Conservation (phyloP, 2,797 vertebrate genomes). For the Cyclura pinguis region DNA sequence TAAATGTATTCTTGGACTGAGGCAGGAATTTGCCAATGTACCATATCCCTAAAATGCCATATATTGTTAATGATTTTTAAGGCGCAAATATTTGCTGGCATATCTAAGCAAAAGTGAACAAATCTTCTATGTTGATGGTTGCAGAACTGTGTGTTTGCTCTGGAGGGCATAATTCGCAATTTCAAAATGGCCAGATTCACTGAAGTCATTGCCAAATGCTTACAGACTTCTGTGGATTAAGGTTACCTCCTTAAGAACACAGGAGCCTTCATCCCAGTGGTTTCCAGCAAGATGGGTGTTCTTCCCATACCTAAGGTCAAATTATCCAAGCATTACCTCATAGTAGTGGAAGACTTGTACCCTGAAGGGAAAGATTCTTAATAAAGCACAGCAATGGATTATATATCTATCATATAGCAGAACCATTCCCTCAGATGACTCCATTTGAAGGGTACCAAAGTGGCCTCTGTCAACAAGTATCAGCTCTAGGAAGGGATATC, state of each 20-base stretch:
- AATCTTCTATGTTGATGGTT: constrained; percentile 29
- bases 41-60: constrained; percentile 2
- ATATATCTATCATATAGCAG: not conserved
- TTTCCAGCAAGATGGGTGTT: constrained; percentile 18
- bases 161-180: constrained; percentile 28
- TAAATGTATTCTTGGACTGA: not conserved
- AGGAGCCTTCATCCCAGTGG: constrained; percentile 10
- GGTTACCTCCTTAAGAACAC: constrained; percentile 31
- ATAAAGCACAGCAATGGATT: constrained; percentile 19
- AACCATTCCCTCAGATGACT: not conserved
- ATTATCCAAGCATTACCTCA: constrained; percentile 40
- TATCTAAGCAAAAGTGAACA: constrained; percentile 1
- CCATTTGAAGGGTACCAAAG: not conserved
- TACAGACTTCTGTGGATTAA: constrained; percentile 37
- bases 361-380: constrained; percentile 9
- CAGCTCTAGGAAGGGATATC: not conserved
- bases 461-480: not conserved
- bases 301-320: not conserved
- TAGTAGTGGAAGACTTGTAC: constrained; percentile 15
- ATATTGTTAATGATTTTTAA: constrained; percentile 28
- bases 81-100: constrained; percentile 9
- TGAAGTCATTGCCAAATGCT: constrained; percentile 40
- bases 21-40: not conserved
- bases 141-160: constrained; percentile 25
- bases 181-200: constrained; percentile 39